Conservation (phyloP, 1,140 invertebrate species). For the Musca domestica region DNA sequence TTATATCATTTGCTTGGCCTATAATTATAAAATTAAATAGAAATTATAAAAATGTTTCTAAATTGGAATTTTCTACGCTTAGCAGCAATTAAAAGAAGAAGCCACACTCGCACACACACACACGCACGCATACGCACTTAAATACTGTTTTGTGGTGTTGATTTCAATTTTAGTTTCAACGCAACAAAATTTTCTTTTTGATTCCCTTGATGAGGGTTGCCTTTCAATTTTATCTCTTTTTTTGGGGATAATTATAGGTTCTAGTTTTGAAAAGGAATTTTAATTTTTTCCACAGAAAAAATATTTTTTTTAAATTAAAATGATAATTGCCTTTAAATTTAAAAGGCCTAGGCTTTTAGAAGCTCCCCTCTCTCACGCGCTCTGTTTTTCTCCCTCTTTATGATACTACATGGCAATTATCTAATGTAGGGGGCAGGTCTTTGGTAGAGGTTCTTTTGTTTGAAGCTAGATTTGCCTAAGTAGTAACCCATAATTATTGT, state of each 20-base stretch:
- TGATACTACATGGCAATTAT: too few species aligned
- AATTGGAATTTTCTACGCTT: conserved; percentile 11
- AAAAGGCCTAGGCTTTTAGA: neutral
- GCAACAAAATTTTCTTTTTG: neutral
- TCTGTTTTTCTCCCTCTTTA: too few species aligned
- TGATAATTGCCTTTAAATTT: neutral
- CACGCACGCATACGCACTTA: neutral
- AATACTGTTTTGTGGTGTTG: neutral
- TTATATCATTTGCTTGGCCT: neutral
- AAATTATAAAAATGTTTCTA: conserved; percentile 1
- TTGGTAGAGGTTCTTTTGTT: too few species aligned
- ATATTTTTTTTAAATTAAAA: neutral
- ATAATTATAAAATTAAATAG: conserved; percentile 4
- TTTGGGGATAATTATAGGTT: conserved; percentile 2
- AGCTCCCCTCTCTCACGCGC: too few species aligned
- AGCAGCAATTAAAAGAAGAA: too few species aligned
- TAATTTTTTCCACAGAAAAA: neutral
- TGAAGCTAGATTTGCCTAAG: too few species aligned
- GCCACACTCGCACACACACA: neutral
- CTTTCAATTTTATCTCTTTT: neutral
- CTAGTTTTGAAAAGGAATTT: conserved; percentile 5
- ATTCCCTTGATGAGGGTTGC: conserved; percentile 6
- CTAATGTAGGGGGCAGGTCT: too few species aligned
- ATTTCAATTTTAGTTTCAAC: neutral
- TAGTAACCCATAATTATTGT: too few species aligned